Evolutionary conservation across 2,113 vertebrate species (phyloP), one percentile per base, ranked within the genome.

Genomic region (Phylloscopus trochilus): DNA sequence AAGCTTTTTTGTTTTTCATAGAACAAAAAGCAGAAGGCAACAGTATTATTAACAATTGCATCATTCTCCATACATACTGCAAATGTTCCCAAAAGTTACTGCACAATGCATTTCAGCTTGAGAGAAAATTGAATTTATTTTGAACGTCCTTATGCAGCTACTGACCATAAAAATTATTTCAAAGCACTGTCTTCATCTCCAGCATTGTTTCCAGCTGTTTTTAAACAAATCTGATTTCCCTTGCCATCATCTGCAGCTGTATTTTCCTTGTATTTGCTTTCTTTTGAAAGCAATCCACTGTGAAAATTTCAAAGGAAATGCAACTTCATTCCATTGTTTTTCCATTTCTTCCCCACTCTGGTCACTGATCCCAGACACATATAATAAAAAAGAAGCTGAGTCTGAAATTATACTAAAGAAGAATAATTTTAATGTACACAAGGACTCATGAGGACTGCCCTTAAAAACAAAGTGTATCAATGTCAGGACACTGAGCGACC

Each of bases 131-230:
- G 5, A 59, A 94, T 86, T 90, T 88, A 58, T 75, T 78, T 79
- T 43, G 37, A 22, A 90, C 78, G 33, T 77, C 74, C 44, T 62
- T 68, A 76, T 39, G 63, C 43, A 94, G 67, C 87, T 80, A 76
- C 84, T 70, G 62, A 84, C 70, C 52, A 55, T 76, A 69, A 82
- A 92, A 82, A 59, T 22, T 13, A 66, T 83, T 87, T 88, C 72
- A 83, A 85, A 92, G 75, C 19, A 39, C 43, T 77, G 17, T 74
- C 83, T 92, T 74, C 12, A 49, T 87, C 51, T 70, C 56, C 72
- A 96, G 64, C 43, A 80, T 51, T 76, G 30, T 92, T 89, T 95
- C 89, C 94, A 95, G 90, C 91, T 92, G 78, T 51, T 47, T 83
- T 92, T 85, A 92, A 95, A 41, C 47, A 91, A 92, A 93, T 86